These are phyloP conservation scores for Heteractis magnifica DNA, from an alignment of 92 coral and sea anemone species.

Conservation along the genomic window DNA sequence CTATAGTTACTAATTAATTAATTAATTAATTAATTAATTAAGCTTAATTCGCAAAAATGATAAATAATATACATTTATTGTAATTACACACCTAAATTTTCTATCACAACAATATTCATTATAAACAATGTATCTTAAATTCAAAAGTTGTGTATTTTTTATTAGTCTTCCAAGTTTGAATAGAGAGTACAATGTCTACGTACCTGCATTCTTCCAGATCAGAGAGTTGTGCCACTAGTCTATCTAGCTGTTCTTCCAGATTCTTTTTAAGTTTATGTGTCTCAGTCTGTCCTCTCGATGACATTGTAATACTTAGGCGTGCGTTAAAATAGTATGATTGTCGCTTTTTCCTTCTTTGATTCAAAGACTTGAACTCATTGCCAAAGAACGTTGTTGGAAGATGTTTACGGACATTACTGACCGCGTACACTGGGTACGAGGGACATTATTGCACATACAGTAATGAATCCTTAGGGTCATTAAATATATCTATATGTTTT, in stretches of 20 bases:
- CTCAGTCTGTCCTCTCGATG: conserved; percentile 95
- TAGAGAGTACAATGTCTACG: neutral
- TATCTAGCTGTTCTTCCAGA: conserved; percentile 93
- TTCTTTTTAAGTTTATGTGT: conserved; percentile 86
- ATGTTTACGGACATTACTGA: neutral
- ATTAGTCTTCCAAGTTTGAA: no score
- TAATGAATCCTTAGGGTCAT: neutral
- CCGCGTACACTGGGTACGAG: neutral
- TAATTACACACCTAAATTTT: no score
- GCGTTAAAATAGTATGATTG: neutral
- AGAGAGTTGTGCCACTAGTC: conserved; percentile 83
- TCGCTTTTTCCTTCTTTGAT: neutral
- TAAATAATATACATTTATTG: no score
- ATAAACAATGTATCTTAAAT: no score
- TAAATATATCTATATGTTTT: no score
- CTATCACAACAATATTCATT: no score
- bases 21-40: no score
- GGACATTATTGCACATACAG: neutral
- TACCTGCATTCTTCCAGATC: conserved; percentile 96
- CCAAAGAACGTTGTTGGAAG: neutral
- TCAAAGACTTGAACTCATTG: neutral
- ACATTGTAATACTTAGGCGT: conserved; percentile 45
- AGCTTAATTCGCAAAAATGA: no score
- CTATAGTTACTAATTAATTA: no score
- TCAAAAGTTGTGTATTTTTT: no score